Conservation (phyloP, 2,797 vertebrate species). For the Kryptolebias ocellatus region DNA sequence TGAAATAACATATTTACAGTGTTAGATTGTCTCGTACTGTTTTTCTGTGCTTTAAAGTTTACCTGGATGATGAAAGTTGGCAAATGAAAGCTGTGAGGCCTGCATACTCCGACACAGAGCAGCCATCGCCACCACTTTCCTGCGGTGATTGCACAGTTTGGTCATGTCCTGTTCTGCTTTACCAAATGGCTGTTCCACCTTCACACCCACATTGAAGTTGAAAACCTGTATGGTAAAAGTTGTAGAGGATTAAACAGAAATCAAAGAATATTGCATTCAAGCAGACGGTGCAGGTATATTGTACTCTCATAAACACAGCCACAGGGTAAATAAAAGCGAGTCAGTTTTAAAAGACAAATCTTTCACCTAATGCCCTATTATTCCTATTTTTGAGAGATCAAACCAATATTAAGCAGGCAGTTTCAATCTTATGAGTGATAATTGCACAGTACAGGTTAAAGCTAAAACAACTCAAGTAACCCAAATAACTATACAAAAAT, state of each 20-base stretch:
- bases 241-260: conserved; percentile 8
- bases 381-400: no score
- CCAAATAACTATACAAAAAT: no score
- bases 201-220: conserved; percentile 88
- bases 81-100: conserved; percentile 80
- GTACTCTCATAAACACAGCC: background rate
- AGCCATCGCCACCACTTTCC: conserved; percentile 95
- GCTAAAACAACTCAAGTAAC: no score
- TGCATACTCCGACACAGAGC: conserved; percentile 91
- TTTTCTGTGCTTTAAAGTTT: conserved; percentile 12
- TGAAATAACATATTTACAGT: background rate
- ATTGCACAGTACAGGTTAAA: no score
- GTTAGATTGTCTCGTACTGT: background rate
- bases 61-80: conserved; percentile 82
- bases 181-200: conserved; percentile 84
- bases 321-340: background rate
- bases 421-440: no score
- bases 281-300: conserved; percentile 1
- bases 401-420: no score
- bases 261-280: background rate
- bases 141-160: conserved; percentile 94
- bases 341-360: background rate
- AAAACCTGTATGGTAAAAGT: conserved; percentile 84
- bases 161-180: conserved; percentile 95
- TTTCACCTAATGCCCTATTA: background rate